Base-by-base conservation (phyloP, 2,113 vertebrate genomes). In the Jacana jacana region DNA sequence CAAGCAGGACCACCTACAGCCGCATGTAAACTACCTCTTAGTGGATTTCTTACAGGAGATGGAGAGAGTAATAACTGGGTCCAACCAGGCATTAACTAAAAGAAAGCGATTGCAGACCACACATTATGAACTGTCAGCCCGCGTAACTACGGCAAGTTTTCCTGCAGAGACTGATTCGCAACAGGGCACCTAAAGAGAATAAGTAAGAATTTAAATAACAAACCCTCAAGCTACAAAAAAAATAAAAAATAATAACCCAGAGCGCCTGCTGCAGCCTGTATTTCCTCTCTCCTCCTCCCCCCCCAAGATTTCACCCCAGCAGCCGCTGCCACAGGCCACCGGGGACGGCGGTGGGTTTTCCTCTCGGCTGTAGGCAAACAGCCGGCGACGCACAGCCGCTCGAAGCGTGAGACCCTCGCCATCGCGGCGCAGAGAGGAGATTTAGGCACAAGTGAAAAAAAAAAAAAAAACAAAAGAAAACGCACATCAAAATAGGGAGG, bases 11-110 rank as follows among this genome's bases (percentile, higher is more conserved):
- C 76, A 85, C 7, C 55, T 13, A 55, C 5, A 71, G 35, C 73
- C 52, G n/a, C 0, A 2, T 10, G 23, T 30, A 79, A 39, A 16
- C 17, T 17, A 6, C 15, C 24, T 25, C 46, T 14, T 17, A 0
- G 0, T 1, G 18, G 17, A 14, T 22, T 64, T 42, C 57, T 61
- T 40, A 11, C 27, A 4, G 28, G 17, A 52, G 4, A 13, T 4
- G 6, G 6, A 75, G 18, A 37, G 18, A 80, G 17, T 6, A 51
- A 64, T 5, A 51, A 58, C 57, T 12, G 13, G 7, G 17, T 37
- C 33, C 55, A 65, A 40, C 16, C 19, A 71, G 23, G 11, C 6
- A 11, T 4, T 13, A 57, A 15, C 25, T 40, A 13, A 55, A 81
- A 49, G 22, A 22, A 35, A 24, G 40, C n/a, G 27, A 11, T 0